Base-by-base conservation (phyloP, 2,797 vertebrate genomes). In the Sphenodon punctatus region DNA sequence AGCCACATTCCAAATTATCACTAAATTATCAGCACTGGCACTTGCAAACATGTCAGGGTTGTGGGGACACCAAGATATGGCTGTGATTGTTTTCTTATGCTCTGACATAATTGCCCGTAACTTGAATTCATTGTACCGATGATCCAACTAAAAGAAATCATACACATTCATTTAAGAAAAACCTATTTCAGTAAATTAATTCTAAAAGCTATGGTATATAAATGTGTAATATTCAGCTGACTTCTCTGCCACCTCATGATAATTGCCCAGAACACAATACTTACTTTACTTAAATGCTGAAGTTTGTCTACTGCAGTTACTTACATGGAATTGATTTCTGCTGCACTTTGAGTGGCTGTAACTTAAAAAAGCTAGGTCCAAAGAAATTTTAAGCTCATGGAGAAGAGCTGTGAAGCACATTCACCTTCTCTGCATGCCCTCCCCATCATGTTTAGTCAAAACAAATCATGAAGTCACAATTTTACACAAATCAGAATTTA, bases 31-130 rank as follows among this genome's bases (percentile, higher is more conserved):
- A 0, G 97, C 97, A 22, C 98, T 98, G 87, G 98, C 97, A 23
- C 98, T 99, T 10, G 96, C 97, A 89, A 99, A 98, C 70, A 98
- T 71, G 2, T 99, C 98, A 0, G 97, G 96, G 86, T 98, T 97
- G 91, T 98, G 97, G 1, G 97, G 98, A 93, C 97, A 98, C 98
- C 98, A 99, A 25, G 98, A 98, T 92, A 99, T 97, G 27, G 98
- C 97, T 22, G 98, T 99, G 87, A 99, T 99, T 68, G 98, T 99
- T 95, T 98, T 99, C 94, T 99, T 99, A 92, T 99, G 98, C 77
- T 99, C 98, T 17, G 98, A 98, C 98, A 99, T 99, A 95, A 99
- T 99, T 39, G 97, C 96, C 20, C 93, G 93, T 80, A 99, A 93
- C 86, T 98, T 99, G 92, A 99, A 99, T 90, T 99, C 97, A 91